Evolutionary conservation across 2,888 invertebrate genomes (phyloP).

Genomic region (Tiliacea aurago): DNA sequence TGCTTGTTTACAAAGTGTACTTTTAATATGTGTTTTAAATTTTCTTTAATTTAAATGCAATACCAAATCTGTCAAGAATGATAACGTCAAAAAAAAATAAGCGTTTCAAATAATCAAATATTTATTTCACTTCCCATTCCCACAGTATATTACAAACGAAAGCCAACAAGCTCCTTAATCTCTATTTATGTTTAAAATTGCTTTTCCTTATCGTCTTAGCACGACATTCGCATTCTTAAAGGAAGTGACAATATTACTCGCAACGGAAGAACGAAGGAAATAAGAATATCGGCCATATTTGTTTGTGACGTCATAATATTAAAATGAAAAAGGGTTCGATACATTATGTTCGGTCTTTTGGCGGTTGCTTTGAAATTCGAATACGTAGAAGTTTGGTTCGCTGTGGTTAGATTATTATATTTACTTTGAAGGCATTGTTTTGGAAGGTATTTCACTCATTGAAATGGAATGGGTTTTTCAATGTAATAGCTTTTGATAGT

Average conservation of each 20-base stretch:
- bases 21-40: too few species aligned
- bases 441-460: constrained; percentile 4
- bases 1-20: too few species aligned
- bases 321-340: constrained; percentile 70
- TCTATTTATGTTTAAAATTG: constrained; percentile 55
- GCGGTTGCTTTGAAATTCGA: constrained; percentile 41
- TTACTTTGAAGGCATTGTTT: constrained; percentile 14
- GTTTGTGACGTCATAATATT: constrained; percentile 72
- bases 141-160: constrained; percentile 28
- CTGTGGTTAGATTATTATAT: constrained; percentile 37
- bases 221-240: constrained; percentile 53
- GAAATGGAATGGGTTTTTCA: neutral
- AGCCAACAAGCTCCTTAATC: constrained; percentile 51
- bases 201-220: constrained; percentile 45
- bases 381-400: constrained; percentile 31
- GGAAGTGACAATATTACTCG: constrained; percentile 63
- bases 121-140: constrained; percentile 12
- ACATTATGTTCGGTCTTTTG: constrained; percentile 37
- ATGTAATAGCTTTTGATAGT: neutral
- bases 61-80: neutral
- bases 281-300: constrained; percentile 63
- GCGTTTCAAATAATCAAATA: constrained; percentile 5
- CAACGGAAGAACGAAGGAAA: constrained; percentile 57
- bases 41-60: too few species aligned
- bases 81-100: constrained; percentile 1